These are phyloP conservation scores for Tympanoctomys barrerae DNA, from an alignment of 2,797 vertebrate species.

Conservation along the genomic window DNA sequence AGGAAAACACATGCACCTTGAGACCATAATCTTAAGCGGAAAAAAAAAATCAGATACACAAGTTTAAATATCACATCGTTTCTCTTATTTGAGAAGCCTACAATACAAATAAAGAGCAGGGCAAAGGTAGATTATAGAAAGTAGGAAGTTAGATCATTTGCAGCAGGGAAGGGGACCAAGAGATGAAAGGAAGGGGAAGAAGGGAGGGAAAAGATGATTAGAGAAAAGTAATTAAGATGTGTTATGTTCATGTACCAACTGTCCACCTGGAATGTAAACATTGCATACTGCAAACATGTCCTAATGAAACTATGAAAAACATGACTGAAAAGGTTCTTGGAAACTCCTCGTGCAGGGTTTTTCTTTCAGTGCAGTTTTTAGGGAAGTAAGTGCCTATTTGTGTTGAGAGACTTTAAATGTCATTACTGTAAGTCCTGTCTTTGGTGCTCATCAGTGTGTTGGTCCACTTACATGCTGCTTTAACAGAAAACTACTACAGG, in stretches of 20 bases:
- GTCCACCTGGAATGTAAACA: neutral
- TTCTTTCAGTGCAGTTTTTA: neutral
- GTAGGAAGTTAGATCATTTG: neutral
- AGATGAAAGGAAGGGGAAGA: neutral
- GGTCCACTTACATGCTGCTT: neutral
- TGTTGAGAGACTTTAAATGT: neutral
- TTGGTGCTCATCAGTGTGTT: neutral
- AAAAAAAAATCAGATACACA: neutral
- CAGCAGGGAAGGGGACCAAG: neutral
- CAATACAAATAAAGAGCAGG: neutral
- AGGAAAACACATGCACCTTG: neutral
- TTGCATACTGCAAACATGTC: neutral
- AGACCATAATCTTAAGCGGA: neutral
- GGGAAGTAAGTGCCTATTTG: neutral
- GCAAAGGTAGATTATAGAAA: neutral
- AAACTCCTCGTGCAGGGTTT: neutral
- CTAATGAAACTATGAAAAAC: neutral
- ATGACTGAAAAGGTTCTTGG: neutral
- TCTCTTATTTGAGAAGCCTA: neutral
- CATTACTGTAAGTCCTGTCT: neutral
- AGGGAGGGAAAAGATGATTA: neutral
- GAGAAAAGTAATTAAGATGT: neutral
- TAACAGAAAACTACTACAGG: neutral
- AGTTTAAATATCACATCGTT: neutral
- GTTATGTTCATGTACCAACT: neutral